Evolutionary conservation across 1,140 invertebrate species (phyloP).

Genomic region (Saccostrea glomerata): DNA sequence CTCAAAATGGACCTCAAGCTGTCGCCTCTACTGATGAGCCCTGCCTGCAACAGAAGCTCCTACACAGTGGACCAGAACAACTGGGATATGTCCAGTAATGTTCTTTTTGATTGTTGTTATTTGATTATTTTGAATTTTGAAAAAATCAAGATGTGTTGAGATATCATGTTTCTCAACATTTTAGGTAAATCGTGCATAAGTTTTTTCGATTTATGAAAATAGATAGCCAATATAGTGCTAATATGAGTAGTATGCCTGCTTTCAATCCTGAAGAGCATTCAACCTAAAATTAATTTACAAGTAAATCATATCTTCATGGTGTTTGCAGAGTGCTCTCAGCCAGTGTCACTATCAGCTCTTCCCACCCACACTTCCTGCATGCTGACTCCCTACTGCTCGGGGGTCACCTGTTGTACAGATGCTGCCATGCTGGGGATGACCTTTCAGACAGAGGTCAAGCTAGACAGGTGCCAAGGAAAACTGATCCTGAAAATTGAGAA

Average conservation of each 20-base stretch:
- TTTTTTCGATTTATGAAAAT: not conserved
- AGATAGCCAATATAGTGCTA: no score
- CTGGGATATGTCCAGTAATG: constrained; percentile 29
- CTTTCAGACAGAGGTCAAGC: constrained; percentile 36
- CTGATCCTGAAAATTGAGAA: constrained; percentile 53
- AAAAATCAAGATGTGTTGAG: no score
- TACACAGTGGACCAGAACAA: not conserved
- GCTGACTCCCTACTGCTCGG: constrained; percentile 53
- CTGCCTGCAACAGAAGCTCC: not conserved
- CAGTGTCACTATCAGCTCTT: constrained; percentile 45
- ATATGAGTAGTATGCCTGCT: no score
- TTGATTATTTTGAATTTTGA: no score
- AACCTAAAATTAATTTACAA: no score
- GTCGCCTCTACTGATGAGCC: not conserved
- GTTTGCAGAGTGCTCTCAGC: constrained; percentile 49
- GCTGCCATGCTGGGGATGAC: constrained; percentile 47
- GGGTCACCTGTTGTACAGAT: constrained; percentile 53
- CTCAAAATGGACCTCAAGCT: constrained; percentile 42
- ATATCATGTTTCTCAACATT: no score
- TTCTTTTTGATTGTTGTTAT: not conserved
- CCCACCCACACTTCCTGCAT: constrained; percentile 45
- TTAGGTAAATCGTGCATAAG: not conserved
- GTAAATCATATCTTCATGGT: not conserved
- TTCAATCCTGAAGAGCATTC: no score
- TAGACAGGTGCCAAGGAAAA: constrained; percentile 50